Percentiles rank a stretch among this genome's conserved stretches.
Evolutionary conservation across 2,888 invertebrate species (phyloP).

Genomic region (Lomographa bimaculata): DNA sequence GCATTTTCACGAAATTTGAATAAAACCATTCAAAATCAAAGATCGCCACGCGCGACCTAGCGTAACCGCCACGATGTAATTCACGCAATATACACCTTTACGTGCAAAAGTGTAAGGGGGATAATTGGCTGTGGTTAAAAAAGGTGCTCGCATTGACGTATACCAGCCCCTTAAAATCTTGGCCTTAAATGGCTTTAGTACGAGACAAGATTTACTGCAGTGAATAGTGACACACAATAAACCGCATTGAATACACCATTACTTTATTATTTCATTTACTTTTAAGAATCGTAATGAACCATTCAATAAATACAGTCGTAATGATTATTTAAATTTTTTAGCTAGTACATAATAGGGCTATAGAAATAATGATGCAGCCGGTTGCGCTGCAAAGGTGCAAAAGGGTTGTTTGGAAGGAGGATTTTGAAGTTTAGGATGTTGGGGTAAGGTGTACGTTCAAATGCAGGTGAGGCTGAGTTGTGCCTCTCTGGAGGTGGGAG

Average conservation of each 20-base stretch:
- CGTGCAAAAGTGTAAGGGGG: too few relatives aligned
- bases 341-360: slow-evolving; percentile 52
- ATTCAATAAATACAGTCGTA: slow-evolving; percentile 34
- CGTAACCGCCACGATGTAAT: too few relatives aligned
- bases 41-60: too few relatives aligned
- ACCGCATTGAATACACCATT: slow-evolving; percentile 4
- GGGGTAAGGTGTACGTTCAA: slow-evolving; percentile 45
- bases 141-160: too few relatives aligned
- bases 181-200: too few relatives aligned
- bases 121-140: too few relatives aligned
- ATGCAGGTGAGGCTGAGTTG: slow-evolving; percentile 40
- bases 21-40: too few relatives aligned
- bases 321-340: slow-evolving; percentile 46
- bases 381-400: slow-evolving; percentile 40
- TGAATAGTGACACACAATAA: too few relatives aligned
- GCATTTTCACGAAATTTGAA: too few relatives aligned
- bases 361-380: slow-evolving; percentile 52
- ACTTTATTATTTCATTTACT: slow-evolving; percentile 5
- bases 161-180: too few relatives aligned
- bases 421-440: slow-evolving; percentile 43
- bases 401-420: slow-evolving; percentile 17
- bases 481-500: slow-evolving; percentile 51
- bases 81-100: too few relatives aligned
- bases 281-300: slow-evolving; percentile 21
- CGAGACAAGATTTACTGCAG: too few relatives aligned